A percentile compares a stretch with the other conserved stretches of the same genome.
Evolutionary conservation across 1,140 invertebrate species (phyloP).

Genomic region (Drosophila fuyamai): DNA sequence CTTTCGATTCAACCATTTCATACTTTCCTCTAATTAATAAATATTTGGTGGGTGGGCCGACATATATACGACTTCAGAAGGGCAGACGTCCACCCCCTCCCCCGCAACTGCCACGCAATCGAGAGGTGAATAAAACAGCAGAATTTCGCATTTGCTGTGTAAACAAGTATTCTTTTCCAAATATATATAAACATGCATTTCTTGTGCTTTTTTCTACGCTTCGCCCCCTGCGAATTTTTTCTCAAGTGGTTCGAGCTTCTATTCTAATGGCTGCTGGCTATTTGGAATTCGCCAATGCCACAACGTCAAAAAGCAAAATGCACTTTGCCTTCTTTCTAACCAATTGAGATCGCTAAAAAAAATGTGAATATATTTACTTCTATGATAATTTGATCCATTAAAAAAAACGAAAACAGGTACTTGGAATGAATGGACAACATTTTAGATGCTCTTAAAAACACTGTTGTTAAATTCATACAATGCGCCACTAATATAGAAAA

Average conservation of each 20-base stretch:
- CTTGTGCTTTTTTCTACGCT: constrained; percentile 1
- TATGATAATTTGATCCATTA: constrained; percentile 10
- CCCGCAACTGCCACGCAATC: constrained; percentile 12
- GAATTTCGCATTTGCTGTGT: constrained; percentile 34
- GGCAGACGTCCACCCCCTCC: no score
- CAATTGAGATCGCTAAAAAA: constrained; percentile 21
- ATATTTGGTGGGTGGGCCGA: not conserved
- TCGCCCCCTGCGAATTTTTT: constrained; percentile 3
- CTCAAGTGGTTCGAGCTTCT: constrained; percentile 33
- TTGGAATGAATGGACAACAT: not conserved
- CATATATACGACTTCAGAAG: not conserved
- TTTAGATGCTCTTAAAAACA: not conserved
- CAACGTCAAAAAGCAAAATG: constrained; percentile 27
- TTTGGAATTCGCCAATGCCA: constrained; percentile 43
- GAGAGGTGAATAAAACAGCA: constrained; percentile 16
- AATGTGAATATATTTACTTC: constrained; percentile 20
- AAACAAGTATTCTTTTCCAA: constrained; percentile 34
- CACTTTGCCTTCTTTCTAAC: constrained; percentile 16
- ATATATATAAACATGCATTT: constrained; percentile 30
- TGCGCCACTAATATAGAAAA: no score
- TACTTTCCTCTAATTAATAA: constrained; percentile 39
- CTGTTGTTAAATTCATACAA: not conserved
- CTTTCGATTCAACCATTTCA: constrained; percentile 15
- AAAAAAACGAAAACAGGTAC: not conserved
- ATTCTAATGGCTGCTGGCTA: constrained; percentile 45